phyloP scores from a whole-genome alignment of 2,113 vertebrate genomes.

The Morone chrysops region DNA sequence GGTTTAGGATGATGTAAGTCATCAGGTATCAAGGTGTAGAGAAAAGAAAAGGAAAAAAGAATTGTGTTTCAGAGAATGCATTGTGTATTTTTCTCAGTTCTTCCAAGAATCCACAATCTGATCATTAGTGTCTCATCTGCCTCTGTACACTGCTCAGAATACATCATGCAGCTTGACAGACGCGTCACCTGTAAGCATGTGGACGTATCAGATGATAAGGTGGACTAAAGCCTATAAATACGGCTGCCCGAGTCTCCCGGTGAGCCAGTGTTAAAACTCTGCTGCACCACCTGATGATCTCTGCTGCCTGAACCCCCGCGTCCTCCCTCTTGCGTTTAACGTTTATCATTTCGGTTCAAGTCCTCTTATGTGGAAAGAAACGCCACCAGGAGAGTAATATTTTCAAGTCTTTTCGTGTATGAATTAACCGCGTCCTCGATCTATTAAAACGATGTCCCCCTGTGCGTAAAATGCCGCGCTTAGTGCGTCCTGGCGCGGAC shows the following conservation, averaged over 20 bases:
- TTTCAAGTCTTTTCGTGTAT: neutral
- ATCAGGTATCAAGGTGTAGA: neutral
- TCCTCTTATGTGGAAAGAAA: neutral
- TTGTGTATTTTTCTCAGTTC: neutral
- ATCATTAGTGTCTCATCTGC: neutral
- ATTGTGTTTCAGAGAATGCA: neutral
- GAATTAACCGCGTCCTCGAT: conserved; percentile 33
- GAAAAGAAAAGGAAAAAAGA: neutral
- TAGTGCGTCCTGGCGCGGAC: conserved; percentile 64
- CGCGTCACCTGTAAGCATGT: conserved; percentile 4
- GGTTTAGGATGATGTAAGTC: neutral
- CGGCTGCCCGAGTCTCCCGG: neutral
- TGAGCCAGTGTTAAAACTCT: conserved; percentile 16
- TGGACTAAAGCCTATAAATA: conserved; percentile 63
- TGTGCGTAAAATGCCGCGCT: conserved; percentile 76
- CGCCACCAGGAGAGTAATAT: neutral
- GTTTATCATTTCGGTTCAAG: neutral
- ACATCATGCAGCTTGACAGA: neutral
- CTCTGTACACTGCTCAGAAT: neutral
- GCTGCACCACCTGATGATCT: conserved; percentile 48
- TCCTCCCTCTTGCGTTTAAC: neutral
- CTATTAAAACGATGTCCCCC: conserved; percentile 36
- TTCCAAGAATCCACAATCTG: neutral
- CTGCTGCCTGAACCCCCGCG: neutral
- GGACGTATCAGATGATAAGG: conserved; percentile 55